Evolutionary conservation across 2,113 vertebrate genomes (phyloP), one percentile per base, ranked within the genome.

Genomic region (Dicaeum eximium): DNA sequence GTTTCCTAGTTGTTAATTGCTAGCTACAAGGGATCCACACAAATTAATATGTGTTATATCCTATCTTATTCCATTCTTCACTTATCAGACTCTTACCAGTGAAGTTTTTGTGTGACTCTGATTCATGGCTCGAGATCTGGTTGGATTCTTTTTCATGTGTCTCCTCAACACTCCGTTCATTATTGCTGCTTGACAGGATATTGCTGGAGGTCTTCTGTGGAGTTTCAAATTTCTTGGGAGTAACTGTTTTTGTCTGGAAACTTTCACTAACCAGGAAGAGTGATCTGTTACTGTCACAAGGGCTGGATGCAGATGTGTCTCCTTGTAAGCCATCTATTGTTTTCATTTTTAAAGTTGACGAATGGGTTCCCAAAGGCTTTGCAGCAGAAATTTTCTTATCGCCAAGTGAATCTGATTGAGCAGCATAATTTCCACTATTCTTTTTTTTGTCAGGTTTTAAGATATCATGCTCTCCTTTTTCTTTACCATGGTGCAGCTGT

Each of bases 51-150:
- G 1, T 21, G 5, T 15, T 86, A 44, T 13, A 22, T 35, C 22
- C 28, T 58, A 62, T 64, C 15, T 31, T 18, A 60, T 62, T 82
- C 45, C 24, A 23, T 57, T 62, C 37, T 56, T 85, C 35, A 25
- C 11, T 69, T 38, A 13, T 21, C 42, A 93, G 67, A 53, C 15
- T 97, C 98, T 98, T 98, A 99, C 98, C 98, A 95, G 91, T 70
- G 74, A 77, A 47, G 61, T 18, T 89, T 91, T 93, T 61, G 27
- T 93, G 72, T 33, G 81, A 88, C 56, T 90, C 91, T 73, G 92
- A 91, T 40, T 96, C 94, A 78, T 40, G 88, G 33, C 67, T 89
- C 88, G 66, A 48, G 44, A 84, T 57, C 40, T 85, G 58, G 53
- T 91, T 86, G 83, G 94, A 60, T 86, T 93, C 93, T 74, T 92